Percentiles rank a stretch among this genome's conserved stretches.
Conservation (phyloP, 2,797 vertebrate genomes). For the Crenichthys baileyi region DNA sequence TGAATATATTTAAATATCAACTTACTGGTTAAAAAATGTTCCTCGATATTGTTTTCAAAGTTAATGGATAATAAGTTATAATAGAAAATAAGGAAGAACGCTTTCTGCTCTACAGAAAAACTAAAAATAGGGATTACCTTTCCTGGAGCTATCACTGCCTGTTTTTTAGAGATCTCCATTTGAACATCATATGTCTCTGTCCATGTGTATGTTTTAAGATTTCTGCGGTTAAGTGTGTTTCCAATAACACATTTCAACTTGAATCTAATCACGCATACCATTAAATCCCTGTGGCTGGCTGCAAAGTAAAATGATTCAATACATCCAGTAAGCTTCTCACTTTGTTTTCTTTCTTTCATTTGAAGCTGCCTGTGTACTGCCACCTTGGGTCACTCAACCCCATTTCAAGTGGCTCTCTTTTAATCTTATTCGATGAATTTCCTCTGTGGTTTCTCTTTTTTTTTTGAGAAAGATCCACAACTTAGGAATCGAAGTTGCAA, state of each 20-base stretch:
- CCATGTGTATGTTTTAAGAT: conserved; percentile 40
- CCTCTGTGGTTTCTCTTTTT: conserved; percentile 53
- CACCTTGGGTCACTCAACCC: conserved; percentile 76
- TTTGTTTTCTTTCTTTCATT: conserved; percentile 81
- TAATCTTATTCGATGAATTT: conserved; percentile 70
- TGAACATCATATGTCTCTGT: conserved; percentile 8
- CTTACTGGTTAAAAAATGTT: too few relatives aligned
- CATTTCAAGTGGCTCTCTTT: conserved; percentile 76
- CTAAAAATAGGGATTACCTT: neutral
- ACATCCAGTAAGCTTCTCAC: conserved; percentile 80
- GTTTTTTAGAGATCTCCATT: conserved; percentile 3
- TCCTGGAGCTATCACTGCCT: neutral
- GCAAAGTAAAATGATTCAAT: conserved; percentile 82
- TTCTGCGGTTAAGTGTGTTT: conserved; percentile 49
- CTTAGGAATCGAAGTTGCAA: conserved; percentile 35
- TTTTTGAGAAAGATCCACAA: conserved; percentile 46
- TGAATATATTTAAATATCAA: too few relatives aligned
- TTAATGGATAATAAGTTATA: neutral
- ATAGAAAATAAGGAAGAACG: neutral
- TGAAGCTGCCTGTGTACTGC: conserved; percentile 65
- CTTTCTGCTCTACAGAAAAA: neutral
- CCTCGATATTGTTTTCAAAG: neutral
- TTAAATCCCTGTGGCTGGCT: conserved; percentile 66
- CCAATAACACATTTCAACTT: conserved; percentile 59
- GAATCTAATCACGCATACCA: conserved; percentile 69